A percentile compares a stretch with the other conserved stretches of the same genome.
Conservation (phyloP, 2,797 vertebrate species). For the Amblyopsis hoosieri region DNA sequence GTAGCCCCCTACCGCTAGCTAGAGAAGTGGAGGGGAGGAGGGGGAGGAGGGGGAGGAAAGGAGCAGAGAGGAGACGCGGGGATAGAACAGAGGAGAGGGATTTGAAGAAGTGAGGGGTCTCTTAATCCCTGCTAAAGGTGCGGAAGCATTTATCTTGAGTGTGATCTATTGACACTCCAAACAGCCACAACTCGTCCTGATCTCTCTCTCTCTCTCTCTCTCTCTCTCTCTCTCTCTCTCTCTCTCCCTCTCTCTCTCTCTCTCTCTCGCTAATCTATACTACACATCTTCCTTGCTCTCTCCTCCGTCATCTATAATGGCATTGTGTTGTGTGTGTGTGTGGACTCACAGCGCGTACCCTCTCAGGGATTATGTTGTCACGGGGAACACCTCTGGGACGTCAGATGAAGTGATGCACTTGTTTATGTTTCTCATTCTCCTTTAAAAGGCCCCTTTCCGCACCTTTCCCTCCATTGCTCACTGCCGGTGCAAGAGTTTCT, state of each 20-base stretch:
- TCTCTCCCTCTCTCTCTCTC: constrained; percentile 1
- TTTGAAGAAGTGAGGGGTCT: constrained; percentile 31
- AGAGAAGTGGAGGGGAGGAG: constrained; percentile 25
- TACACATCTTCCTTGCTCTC: constrained; percentile 1
- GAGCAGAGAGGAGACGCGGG: constrained; percentile 28
- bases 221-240: background rate
- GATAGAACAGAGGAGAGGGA: constrained; percentile 36
- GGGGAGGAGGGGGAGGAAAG: constrained; percentile 24
- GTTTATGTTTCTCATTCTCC: constrained; percentile 57
- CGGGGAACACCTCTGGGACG: constrained; percentile 54
- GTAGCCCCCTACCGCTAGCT: constrained; percentile 60
- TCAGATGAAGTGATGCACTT: constrained; percentile 68
- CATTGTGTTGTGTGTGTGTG: constrained; percentile 26
- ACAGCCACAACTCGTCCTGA: constrained; percentile 13
- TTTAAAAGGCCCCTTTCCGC: constrained; percentile 49
- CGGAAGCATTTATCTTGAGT: constrained; percentile 40
- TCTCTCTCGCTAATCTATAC: background rate
- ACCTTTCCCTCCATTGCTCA: constrained; percentile 40
- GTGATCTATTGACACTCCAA: constrained; percentile 45
- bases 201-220: too few species aligned
- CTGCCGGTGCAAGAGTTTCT: constrained; percentile 30
- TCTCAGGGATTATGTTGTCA: constrained; percentile 68
- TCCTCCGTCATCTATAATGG: constrained; percentile 50
- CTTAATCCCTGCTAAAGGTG: constrained; percentile 50
- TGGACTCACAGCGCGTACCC: constrained; percentile 26